Conservation (phyloP, 2,113 vertebrate genomes). For the Bufo bufo region DNA sequence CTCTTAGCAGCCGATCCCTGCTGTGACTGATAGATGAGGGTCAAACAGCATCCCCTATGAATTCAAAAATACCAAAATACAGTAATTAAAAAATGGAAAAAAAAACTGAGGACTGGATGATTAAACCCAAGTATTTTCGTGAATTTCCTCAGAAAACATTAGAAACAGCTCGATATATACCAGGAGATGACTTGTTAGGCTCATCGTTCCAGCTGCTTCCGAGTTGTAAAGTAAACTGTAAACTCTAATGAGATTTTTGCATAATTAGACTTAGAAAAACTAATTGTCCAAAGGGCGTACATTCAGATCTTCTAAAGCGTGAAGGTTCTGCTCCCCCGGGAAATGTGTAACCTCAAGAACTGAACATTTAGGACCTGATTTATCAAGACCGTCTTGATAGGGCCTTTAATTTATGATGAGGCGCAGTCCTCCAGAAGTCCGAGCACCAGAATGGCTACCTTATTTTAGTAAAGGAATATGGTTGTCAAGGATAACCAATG, state of each 20-base stretch:
- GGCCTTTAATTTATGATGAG: no score
- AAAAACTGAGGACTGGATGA: not conserved
- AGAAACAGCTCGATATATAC: no score
- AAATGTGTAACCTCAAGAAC: not conserved
- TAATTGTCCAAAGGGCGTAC: not conserved
- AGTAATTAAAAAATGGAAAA: not conserved
- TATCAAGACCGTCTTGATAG: no score
- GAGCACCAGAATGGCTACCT: no score
- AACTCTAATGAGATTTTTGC: conserved; percentile 24
- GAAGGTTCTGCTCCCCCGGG: not conserved
- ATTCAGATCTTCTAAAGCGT: not conserved
- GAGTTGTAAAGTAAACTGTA: conserved; percentile 35
- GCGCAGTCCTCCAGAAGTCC: no score
- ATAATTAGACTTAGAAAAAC: conserved; percentile 22
- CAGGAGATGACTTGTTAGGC: not conserved
- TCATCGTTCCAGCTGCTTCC: conserved; percentile 15
- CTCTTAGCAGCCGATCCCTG: not conserved
- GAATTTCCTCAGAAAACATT: not conserved
- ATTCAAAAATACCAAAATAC: not conserved
- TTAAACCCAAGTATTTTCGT: not conserved
- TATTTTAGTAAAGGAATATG: not conserved
- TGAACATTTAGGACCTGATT: not conserved
- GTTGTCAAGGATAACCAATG: not conserved
- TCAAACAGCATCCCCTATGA: no score
- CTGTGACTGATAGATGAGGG: no score